Evolutionary conservation across 2,888 invertebrate genomes (phyloP).

Genomic region (Scaptomyza flava): DNA sequence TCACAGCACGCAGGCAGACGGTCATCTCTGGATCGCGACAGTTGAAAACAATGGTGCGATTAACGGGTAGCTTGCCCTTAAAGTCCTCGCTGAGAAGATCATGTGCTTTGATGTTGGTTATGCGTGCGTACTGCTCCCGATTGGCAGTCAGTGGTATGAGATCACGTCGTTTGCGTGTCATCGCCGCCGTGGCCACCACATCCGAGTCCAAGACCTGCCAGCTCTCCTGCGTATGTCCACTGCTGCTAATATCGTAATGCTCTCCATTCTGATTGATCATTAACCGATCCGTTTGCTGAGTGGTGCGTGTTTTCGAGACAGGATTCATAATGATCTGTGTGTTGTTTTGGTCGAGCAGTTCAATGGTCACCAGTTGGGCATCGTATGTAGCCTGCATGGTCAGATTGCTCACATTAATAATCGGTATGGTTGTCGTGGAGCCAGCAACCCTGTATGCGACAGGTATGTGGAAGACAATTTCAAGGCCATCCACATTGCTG

Average conservation of each 20-base stretch:
- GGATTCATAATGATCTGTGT: slow-evolving; percentile 80
- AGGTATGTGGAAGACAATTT: slow-evolving; percentile 81
- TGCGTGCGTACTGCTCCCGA: slow-evolving; percentile 80
- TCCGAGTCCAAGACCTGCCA: slow-evolving; percentile 55
- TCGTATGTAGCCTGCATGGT: slow-evolving; percentile 82
- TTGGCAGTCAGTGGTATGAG: slow-evolving; percentile 70
- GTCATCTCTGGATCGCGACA: slow-evolving; percentile 82
- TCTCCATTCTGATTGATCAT: slow-evolving; percentile 46
- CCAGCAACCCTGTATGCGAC: slow-evolving; percentile 81
- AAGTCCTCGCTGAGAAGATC: slow-evolving; percentile 81
- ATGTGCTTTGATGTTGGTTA: slow-evolving; percentile 77
- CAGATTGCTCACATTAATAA: slow-evolving; percentile 82
- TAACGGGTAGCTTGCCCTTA: slow-evolving; percentile 81
- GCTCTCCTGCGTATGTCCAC: slow-evolving; percentile 61
- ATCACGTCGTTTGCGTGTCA: slow-evolving; percentile 73
- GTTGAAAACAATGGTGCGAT: slow-evolving; percentile 84
- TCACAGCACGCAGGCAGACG: slow-evolving; percentile 81
- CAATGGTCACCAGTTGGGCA: slow-evolving; percentile 75
- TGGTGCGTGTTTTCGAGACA: slow-evolving; percentile 49
- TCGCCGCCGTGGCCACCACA: slow-evolving; percentile 65
- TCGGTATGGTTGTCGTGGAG: slow-evolving; percentile 73
- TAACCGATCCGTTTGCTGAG: slow-evolving; percentile 32
- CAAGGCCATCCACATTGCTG: slow-evolving; percentile 81
- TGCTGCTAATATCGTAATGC: slow-evolving; percentile 61
- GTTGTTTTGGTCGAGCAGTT: slow-evolving; percentile 81